Evolutionary conservation across 2,797 vertebrate species (phyloP).

Genomic region (Alectoris magna): DNA sequence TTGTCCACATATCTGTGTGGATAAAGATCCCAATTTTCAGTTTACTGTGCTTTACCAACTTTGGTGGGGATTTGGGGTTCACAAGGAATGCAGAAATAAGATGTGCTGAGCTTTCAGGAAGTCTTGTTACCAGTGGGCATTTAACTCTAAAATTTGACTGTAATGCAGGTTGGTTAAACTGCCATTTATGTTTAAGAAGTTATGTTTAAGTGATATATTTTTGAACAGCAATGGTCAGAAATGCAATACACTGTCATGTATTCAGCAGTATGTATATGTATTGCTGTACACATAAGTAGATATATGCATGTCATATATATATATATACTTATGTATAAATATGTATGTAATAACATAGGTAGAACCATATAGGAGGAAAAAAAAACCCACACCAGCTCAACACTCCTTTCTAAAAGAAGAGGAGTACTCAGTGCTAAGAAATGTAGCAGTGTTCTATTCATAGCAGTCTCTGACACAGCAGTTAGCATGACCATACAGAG

Average conservation of each 20-base stretch:
- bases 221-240: background rate
- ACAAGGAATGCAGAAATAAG: background rate
- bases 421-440: conserved; percentile 17
- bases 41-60: background rate
- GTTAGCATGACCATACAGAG: conserved; percentile 37
- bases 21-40: background rate
- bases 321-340: background rate
- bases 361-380: background rate
- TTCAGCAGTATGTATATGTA: background rate
- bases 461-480: conserved; percentile 25
- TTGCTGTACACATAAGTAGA: background rate
- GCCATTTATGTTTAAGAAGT: background rate
- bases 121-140: background rate
- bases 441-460: conserved; percentile 6
- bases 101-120: background rate
- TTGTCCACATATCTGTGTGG: background rate
- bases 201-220: background rate
- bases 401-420: background rate
- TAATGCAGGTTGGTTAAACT: background rate
- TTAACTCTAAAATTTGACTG: background rate
- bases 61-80: background rate
- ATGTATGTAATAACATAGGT: background rate
- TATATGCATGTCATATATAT: background rate
- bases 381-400: background rate
- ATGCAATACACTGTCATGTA: background rate